phyloP scores from a whole-genome alignment of 2,797 vertebrate species.

The Heliangelus exortis region DNA sequence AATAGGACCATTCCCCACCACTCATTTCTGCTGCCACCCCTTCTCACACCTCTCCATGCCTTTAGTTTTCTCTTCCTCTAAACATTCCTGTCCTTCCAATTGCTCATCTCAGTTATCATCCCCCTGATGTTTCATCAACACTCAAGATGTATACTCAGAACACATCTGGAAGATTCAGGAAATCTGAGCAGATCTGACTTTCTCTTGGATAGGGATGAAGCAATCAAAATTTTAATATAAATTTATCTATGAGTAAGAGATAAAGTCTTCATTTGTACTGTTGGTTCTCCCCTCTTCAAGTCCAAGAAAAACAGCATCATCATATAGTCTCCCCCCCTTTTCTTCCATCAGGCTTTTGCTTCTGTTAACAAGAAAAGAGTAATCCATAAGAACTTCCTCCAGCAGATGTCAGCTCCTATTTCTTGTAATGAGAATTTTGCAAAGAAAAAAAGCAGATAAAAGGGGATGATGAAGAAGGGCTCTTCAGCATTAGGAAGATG shows the following conservation, averaged over 20 bases:
- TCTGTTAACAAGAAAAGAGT: conserved; percentile 6
- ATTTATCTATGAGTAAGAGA: not conserved
- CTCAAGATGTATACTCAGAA: not conserved
- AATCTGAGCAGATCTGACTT: not conserved
- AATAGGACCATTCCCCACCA: not conserved
- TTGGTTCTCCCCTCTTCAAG: not conserved
- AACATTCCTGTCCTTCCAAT: not conserved
- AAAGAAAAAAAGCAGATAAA: conserved; percentile 46
- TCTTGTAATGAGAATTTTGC: conserved; percentile 30
- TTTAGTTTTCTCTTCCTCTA: not conserved
- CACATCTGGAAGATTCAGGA: not conserved
- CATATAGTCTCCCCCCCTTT: not conserved
- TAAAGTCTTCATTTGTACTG: not conserved
- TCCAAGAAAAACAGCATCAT: not conserved
- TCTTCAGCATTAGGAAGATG: conserved; percentile 14
- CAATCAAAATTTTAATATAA: not conserved
- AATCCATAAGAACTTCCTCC: conserved; percentile 20
- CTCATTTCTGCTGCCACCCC: not conserved
- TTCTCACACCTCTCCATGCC: not conserved
- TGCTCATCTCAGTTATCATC: not conserved
- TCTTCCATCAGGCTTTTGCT: not conserved
- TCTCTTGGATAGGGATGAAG: not conserved
- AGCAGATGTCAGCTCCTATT: conserved; percentile 47
- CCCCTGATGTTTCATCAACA: not conserved
- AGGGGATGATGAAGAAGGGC: conserved; percentile 20